Conservation (phyloP, 2,797 vertebrate species). For the Kryptolebias ocellatus region DNA sequence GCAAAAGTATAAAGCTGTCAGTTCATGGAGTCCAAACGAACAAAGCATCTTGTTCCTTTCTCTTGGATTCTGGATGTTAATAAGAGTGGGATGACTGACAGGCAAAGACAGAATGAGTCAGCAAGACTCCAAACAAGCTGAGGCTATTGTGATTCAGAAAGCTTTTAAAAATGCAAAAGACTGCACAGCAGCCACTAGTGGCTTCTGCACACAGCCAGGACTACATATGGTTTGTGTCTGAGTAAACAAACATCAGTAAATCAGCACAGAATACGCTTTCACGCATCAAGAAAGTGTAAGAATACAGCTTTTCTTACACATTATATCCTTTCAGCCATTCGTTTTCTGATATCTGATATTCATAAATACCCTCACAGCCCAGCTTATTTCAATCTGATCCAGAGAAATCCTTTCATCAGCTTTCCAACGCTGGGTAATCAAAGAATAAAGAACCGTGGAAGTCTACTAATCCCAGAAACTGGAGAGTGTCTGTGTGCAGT, state of each 20-base stretch:
- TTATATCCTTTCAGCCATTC: constrained; percentile 5
- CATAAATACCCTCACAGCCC: constrained; percentile 13
- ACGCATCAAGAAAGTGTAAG: not conserved
- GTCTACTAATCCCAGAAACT: constrained; percentile 47
- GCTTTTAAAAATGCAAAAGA: constrained; percentile 24
- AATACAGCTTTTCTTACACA: not conserved
- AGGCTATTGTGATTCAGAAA: constrained; percentile 55
- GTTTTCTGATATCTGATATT: constrained; percentile 15
- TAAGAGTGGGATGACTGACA: constrained; percentile 61
- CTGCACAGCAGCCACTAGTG: constrained; percentile 12
- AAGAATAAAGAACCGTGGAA: constrained; percentile 63
- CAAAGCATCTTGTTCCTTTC: constrained; percentile 54
- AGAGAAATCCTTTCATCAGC: constrained; percentile 64
- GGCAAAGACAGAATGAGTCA: constrained; percentile 52
- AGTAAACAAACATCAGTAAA: not conserved
- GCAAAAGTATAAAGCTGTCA: constrained; percentile 13
- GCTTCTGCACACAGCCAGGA: constrained; percentile 6
- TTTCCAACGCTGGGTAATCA: constrained; percentile 58
- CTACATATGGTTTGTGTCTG: not conserved
- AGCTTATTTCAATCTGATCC: constrained; percentile 55
- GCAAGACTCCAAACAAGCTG: constrained; percentile 48
- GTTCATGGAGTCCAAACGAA: constrained; percentile 38
- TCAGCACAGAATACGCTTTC: not conserved
- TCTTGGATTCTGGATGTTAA: constrained; percentile 53
- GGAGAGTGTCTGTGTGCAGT: constrained; percentile 9